Percentiles rank a stretch among this genome's conserved stretches.
phyloP scores from a whole-genome alignment of 2,888 invertebrate genomes.

The Chydorus sphaericus region DNA sequence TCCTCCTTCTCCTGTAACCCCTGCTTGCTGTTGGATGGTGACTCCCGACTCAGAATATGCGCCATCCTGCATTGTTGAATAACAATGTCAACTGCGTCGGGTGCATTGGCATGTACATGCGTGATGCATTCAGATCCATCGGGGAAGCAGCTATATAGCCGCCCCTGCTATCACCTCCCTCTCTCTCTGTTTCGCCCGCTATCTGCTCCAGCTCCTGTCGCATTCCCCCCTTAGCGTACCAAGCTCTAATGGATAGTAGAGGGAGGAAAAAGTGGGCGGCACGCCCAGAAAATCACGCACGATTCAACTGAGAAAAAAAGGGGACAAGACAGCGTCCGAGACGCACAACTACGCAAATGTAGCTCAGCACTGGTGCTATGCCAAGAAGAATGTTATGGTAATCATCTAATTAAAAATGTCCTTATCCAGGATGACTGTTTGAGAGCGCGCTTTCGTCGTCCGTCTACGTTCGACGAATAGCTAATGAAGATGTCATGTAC shows the following conservation, averaged over 20 bases:
- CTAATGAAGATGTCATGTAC: slow-evolving; percentile 5
- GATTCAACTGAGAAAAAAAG: not conserved
- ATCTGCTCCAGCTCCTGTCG: no score
- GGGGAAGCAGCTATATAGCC: no score
- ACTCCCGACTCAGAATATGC: no score
- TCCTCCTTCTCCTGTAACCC: no score
- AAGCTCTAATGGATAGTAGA: slow-evolving; percentile 1
- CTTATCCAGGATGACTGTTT: not conserved
- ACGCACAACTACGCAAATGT: not conserved
- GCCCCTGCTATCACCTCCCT: not conserved
- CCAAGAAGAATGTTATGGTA: slow-evolving; percentile 5
- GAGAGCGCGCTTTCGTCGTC: no score
- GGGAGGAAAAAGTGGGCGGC: no score
- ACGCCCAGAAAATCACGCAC: no score
- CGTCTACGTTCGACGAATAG: not conserved
- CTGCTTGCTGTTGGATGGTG: no score
- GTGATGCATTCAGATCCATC: no score
- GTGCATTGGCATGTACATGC: not conserved
- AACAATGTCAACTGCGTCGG: not conserved
- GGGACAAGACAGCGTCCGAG: not conserved
- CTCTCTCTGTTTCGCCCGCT: no score
- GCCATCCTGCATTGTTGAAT: slow-evolving; percentile 4
- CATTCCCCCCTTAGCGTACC: no score
- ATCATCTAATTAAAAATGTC: slow-evolving; percentile 5
- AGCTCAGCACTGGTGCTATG: no score